Evolutionary conservation across 2,888 invertebrate genomes (phyloP).

Genomic region (Philereme transversata): DNA sequence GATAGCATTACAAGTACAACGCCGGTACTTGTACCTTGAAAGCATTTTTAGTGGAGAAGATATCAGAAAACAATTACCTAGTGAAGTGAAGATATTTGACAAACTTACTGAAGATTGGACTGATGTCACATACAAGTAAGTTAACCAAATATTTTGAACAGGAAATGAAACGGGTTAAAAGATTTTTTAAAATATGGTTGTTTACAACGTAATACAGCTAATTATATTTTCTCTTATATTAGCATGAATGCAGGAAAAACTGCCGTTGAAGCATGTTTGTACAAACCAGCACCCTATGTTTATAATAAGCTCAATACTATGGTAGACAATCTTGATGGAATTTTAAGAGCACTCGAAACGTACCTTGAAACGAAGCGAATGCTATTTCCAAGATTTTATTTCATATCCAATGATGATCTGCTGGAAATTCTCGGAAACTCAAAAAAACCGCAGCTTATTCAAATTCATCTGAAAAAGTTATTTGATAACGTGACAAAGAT

Average conservation of each 20-base stretch:
- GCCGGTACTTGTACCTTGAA: slow-evolving; percentile 94
- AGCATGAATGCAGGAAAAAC: slow-evolving; percentile 82
- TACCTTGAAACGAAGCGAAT: slow-evolving; percentile 95
- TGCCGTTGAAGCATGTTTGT: slow-evolving; percentile 86
- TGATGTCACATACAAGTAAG: slow-evolving; percentile 84
- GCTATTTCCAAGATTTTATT: slow-evolving; percentile 90
- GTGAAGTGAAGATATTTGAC: slow-evolving; percentile 90
- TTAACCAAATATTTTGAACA: not conserved
- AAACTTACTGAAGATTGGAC: slow-evolving; percentile 89
- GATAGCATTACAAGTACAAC: slow-evolving; percentile 90
- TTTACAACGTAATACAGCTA: no score
- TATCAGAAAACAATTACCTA: slow-evolving; percentile 92
- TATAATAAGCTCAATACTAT: slow-evolving; percentile 88
- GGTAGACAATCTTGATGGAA: slow-evolving; percentile 90
- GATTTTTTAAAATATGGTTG: no score
- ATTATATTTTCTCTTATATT: slow-evolving; percentile 20
- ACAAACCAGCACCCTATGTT: slow-evolving; percentile 84
- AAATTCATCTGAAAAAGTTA: slow-evolving; percentile 93
- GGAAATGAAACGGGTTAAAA: not conserved
- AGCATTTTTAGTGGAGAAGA: slow-evolving; percentile 95
- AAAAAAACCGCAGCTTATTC: slow-evolving; percentile 91
- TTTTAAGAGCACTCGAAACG: slow-evolving; percentile 92
- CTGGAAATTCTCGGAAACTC: slow-evolving; percentile 94
- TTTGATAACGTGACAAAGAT: slow-evolving; percentile 93
- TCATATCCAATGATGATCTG: slow-evolving; percentile 87